Conservation (phyloP, 2,113 vertebrate genomes). For the Tetrax tetrax region DNA sequence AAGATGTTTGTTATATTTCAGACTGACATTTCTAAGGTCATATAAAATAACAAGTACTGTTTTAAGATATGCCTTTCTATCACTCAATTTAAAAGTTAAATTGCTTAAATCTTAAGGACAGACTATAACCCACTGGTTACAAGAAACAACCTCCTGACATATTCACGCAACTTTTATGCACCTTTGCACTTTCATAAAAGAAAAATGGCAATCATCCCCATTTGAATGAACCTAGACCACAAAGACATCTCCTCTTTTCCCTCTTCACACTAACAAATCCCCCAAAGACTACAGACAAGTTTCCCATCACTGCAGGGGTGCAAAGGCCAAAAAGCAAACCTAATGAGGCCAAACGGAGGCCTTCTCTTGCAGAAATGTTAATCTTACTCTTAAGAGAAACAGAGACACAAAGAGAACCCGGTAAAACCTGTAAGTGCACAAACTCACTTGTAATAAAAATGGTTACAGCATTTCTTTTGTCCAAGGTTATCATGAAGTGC, state of each 20-base stretch:
- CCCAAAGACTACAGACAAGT: slow-evolving; percentile 15
- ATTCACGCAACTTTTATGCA: slow-evolving; percentile 35
- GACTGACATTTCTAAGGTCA: background rate
- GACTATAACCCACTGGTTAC: background rate
- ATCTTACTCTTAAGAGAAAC: slow-evolving; percentile 27
- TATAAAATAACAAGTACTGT: background rate
- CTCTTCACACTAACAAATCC: slow-evolving; percentile 37
- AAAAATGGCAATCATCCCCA: background rate
- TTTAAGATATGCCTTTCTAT: background rate
- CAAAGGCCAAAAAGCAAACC: slow-evolving; percentile 66
- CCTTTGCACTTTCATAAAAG: slow-evolving; percentile 18
- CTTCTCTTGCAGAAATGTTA: slow-evolving; percentile 15
- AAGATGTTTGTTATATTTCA: background rate
- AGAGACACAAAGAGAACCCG: background rate
- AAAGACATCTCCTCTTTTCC: slow-evolving; percentile 28
- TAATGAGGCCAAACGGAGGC: slow-evolving; percentile 45
- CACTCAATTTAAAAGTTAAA: background rate
- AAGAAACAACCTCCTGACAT: background rate
- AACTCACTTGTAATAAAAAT: slow-evolving; percentile 14
- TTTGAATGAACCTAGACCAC: slow-evolving; percentile 26
- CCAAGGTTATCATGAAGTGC: background rate
- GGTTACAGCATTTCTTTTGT: slow-evolving; percentile 20
- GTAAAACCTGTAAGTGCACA: background rate
- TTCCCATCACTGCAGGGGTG: slow-evolving; percentile 46
- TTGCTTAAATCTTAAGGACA: background rate